Evolutionary conservation across 2,888 invertebrate species (phyloP).

Genomic region (Ectropis crepuscularia): DNA sequence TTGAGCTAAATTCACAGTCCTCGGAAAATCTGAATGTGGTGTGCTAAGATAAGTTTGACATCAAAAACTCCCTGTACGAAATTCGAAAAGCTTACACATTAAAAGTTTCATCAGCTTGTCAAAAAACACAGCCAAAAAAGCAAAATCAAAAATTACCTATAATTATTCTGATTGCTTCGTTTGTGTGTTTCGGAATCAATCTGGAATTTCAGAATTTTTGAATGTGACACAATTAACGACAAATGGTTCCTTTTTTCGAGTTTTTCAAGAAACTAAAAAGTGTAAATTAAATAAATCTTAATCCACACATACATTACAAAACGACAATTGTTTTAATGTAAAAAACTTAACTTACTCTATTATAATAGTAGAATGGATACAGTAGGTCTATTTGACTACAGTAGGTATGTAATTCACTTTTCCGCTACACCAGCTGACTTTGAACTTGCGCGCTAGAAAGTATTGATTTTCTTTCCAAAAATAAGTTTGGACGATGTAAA

Average conservation of each 20-base stretch:
- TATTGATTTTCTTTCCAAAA: slow-evolving; percentile 83
- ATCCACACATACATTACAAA: not conserved
- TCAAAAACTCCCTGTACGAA: too few species aligned
- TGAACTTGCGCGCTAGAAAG: slow-evolving; percentile 79
- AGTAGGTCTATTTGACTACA: slow-evolving; percentile 49
- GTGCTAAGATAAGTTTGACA: too few species aligned
- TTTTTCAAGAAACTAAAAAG: not conserved
- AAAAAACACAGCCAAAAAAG: too few species aligned
- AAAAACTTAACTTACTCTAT: not conserved
- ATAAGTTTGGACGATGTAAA: slow-evolving; percentile 81
- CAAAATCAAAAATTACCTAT: too few species aligned
- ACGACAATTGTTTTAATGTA: not conserved
- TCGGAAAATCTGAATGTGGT: too few species aligned
- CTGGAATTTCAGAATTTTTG: not conserved
- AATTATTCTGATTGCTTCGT: too few species aligned
- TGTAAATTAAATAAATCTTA: not conserved
- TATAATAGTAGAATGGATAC: slow-evolving; percentile 54
- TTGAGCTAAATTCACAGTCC: too few species aligned
- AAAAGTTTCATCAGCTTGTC: too few species aligned
- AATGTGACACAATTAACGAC: not conserved
- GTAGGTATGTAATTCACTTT: slow-evolving; percentile 64
- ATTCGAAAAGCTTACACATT: too few species aligned
- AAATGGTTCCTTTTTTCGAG: not conserved
- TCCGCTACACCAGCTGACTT: slow-evolving; percentile 48
- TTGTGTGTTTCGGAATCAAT: too few species aligned